Conservation (phyloP, 2,113 vertebrate species). For the Tringa solitaria region DNA sequence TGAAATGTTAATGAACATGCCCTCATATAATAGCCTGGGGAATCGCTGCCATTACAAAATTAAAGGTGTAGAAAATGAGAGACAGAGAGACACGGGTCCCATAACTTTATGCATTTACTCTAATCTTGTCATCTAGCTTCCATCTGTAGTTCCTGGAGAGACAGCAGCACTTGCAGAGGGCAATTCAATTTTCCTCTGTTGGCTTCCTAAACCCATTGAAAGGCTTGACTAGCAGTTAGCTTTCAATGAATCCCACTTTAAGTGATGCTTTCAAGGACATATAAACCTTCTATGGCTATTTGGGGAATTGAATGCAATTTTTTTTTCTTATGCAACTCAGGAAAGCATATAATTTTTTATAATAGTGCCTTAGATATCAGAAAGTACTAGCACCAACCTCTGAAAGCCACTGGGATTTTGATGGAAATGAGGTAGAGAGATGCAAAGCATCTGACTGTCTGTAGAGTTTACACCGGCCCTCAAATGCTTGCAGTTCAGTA, state of each 20-base stretch:
- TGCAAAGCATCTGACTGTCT: not conserved
- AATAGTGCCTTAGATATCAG: not conserved
- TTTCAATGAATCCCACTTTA: not conserved
- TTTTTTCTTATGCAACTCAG: constrained; percentile 18
- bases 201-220: not conserved
- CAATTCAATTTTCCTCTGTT: constrained; percentile 17
- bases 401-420: not conserved
- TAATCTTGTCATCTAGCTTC: not conserved
- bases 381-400: not conserved
- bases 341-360: not conserved
- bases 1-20: not conserved
- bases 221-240: not conserved
- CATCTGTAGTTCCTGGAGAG: not conserved
- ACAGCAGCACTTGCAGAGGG: not conserved
- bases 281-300: not conserved
- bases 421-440: not conserved
- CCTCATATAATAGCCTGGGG: not conserved
- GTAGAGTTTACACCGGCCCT: not conserved
- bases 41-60: not conserved
- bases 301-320: constrained; percentile 24
- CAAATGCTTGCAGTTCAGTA: not conserved
- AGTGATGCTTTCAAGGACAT: not conserved
- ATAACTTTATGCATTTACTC: not conserved
- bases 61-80: not conserved
- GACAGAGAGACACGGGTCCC: not conserved